phyloP scores from a whole-genome alignment of 1,140 invertebrate genomes.

The Coenobita brevimanus region DNA sequence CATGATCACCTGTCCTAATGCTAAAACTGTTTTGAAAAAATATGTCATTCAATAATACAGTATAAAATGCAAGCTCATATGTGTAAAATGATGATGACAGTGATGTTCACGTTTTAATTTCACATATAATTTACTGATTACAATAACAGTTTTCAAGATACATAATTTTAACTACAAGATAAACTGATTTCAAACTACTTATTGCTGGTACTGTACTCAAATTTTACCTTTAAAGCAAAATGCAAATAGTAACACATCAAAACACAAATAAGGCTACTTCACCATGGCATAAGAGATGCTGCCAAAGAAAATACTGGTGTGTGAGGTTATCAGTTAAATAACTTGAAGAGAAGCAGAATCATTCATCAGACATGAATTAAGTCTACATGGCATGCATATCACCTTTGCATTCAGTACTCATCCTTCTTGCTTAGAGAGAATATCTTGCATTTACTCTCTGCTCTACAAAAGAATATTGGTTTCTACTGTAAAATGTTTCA shows the following conservation, averaged over 20 bases:
- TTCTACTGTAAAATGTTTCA: conserved; percentile 20
- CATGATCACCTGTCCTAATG: too few relatives aligned
- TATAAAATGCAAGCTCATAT: too few relatives aligned
- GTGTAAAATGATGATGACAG: too few relatives aligned
- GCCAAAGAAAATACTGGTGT: conserved; percentile 28
- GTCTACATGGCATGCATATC: conserved; percentile 40
- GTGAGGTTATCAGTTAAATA: not conserved
- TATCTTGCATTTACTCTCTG: too few relatives aligned
- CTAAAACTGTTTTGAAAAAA: too few relatives aligned
- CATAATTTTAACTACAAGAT: too few relatives aligned
- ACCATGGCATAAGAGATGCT: conserved; percentile 30
- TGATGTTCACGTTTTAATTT: too few relatives aligned
- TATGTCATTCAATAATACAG: too few relatives aligned
- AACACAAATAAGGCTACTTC: conserved; percentile 47
- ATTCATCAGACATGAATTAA: conserved; percentile 35
- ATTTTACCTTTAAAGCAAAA: conserved; percentile 13
- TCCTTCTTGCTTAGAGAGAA: conserved; percentile 13
- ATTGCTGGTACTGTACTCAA: not conserved
- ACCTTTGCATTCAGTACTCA: conserved; percentile 26
- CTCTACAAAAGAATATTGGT: not conserved
- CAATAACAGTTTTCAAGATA: too few relatives aligned
- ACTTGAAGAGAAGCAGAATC: conserved; percentile 13
- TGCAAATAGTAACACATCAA: conserved; percentile 50
- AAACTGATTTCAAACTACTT: too few relatives aligned
- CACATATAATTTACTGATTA: too few relatives aligned